These are phyloP conservation scores for Enteromius afrohamiltoni DNA, from an alignment of 2,797 vertebrate genomes.

Conservation along the genomic window DNA sequence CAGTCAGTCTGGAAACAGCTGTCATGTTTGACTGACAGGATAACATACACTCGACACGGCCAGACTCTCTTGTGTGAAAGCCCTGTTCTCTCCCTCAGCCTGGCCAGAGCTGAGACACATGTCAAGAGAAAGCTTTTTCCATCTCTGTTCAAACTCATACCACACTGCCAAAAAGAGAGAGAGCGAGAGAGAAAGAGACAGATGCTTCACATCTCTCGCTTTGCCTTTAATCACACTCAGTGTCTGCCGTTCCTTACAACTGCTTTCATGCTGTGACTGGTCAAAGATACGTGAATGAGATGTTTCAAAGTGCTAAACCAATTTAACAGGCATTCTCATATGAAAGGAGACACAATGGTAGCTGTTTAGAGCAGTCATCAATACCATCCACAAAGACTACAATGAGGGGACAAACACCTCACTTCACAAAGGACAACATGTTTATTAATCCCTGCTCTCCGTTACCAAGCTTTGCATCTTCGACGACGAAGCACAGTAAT, in stretches of 20 bases:
- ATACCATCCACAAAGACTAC: slow-evolving; percentile 37
- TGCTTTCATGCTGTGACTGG: slow-evolving; percentile 53
- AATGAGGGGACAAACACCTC: slow-evolving; percentile 40
- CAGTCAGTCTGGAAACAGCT: slow-evolving; percentile 77
- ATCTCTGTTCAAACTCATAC: slow-evolving; percentile 54
- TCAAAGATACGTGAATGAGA: slow-evolving; percentile 57
- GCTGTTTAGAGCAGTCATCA: slow-evolving; percentile 52
- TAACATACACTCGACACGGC: slow-evolving; percentile 68
- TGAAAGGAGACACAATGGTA: slow-evolving; percentile 44
- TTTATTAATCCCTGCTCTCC: slow-evolving; percentile 55
- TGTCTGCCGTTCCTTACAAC: slow-evolving; percentile 48
- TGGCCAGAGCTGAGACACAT: slow-evolving; percentile 49
- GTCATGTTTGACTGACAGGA: slow-evolving; percentile 81
- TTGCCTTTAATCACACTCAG: slow-evolving; percentile 58
- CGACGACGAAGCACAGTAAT: slow-evolving; percentile 44
- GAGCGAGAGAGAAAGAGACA: slow-evolving; percentile 32
- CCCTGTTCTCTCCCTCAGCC: slow-evolving; percentile 48
- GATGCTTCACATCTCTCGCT: slow-evolving; percentile 54
- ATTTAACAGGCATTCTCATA: slow-evolving; percentile 50
- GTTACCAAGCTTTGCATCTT: slow-evolving; percentile 52
- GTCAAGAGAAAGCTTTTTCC: slow-evolving; percentile 54
- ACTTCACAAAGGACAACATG: slow-evolving; percentile 50
- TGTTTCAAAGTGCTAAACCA: slow-evolving; percentile 53
- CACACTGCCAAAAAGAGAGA: slow-evolving; percentile 50
- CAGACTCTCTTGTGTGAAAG: slow-evolving; percentile 58